Conservation (phyloP, 2,888 invertebrate species). For the Mystacides longicornis region DNA sequence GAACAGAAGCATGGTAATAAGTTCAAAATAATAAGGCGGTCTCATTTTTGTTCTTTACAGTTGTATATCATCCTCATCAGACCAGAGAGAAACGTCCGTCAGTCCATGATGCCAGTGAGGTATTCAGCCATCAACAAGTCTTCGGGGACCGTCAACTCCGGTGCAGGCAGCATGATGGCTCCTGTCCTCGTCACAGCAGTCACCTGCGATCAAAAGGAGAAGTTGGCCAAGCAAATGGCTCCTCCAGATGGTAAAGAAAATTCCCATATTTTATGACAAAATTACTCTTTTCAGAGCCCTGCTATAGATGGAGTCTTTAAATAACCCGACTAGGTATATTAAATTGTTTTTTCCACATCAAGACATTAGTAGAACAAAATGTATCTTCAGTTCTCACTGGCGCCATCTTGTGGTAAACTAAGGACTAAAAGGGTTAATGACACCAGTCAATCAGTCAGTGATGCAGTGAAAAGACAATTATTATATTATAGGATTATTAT, state of each 20-base stretch:
- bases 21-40: too few species aligned
- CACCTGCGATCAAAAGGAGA: constrained; percentile 60
- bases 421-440: too few species aligned
- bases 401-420: too few species aligned
- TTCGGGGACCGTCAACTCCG: constrained; percentile 51
- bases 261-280: too few species aligned
- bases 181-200: constrained; percentile 60
- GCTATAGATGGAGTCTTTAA: too few species aligned
- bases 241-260: constrained; percentile 30
- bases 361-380: too few species aligned
- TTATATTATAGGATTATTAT: not conserved
- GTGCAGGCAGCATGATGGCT: constrained; percentile 57
- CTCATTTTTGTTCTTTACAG: constrained; percentile 39
- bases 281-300: too few species aligned
- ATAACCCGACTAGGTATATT: too few species aligned
- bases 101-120: constrained; percentile 74
- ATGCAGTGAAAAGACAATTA: not conserved
- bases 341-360: too few species aligned
- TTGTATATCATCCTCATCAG: constrained; percentile 82
- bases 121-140: constrained; percentile 57
- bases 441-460: too few species aligned
- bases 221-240: constrained; percentile 52
- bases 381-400: too few species aligned
- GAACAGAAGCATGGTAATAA: too few species aligned
- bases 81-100: constrained; percentile 83